Evolutionary conservation across 2,888 invertebrate genomes (phyloP), one percentile per base, ranked within the genome.

Genomic region (Platycheirus rosarum): DNA sequence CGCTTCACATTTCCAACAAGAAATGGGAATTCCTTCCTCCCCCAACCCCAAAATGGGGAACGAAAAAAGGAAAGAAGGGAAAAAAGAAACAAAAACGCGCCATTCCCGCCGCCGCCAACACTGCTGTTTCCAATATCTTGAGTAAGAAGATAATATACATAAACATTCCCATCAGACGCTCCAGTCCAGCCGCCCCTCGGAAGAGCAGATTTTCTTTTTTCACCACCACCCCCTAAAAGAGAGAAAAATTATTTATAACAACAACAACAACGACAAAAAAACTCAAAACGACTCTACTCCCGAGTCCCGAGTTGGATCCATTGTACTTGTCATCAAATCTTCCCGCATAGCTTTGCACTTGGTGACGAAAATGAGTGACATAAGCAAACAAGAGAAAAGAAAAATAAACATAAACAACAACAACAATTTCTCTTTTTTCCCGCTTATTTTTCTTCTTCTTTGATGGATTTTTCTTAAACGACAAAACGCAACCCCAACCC

Each of bases 1-100:
- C 77, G 82, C 63, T 82, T 71, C 68, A 77, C 63, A 82, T 82
- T 82, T 77, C 82, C 82, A 77, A 63, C 49, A 73, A 55, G 82
- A 82, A 82, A 82, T 82, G 77, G 26, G 71, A 68, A 71, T 77
- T 46, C 55, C 71, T 68, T 68, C 63, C 65, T 65, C 29, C 35
- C 63, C 66, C 29, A 32, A 7, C 23, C 46, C 68, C 74, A 42
- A 37, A 70, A 29, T 66, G 44, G 60, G 51, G 13, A 20, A 40
- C 9, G 32, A 66, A 68, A 51, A 2, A 48, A 11, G 16, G 11
- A 68, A 51, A 2, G 35, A 11, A 11, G 11, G 20, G 40, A 35
- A 35, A 5, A 51, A 23, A 49, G 66, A 35, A 37, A 32, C 23
- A 8, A 65, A 14, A 46, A 76, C 76, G 66, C 53, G 42, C n/a